A percentile compares a stretch with the other conserved stretches of the same genome.
phyloP scores from a whole-genome alignment of 2,797 vertebrate species.

The Podargus strigoides region DNA sequence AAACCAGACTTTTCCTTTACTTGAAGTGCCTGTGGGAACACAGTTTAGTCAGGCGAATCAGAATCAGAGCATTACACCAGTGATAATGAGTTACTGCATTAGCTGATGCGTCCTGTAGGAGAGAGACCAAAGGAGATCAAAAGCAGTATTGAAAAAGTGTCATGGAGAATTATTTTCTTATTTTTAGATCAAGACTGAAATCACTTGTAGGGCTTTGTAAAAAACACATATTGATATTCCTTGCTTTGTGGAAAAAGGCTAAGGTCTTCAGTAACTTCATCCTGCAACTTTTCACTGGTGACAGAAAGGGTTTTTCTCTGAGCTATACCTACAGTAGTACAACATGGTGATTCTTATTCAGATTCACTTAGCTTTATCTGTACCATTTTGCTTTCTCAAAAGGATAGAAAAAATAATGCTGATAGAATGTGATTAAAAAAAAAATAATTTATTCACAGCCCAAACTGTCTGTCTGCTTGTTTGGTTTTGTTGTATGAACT shows the following conservation, averaged over 20 bases:
- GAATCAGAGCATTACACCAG: not conserved
- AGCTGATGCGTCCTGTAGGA: not conserved
- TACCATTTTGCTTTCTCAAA: not conserved
- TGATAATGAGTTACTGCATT: not conserved
- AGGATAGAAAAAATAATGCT: not conserved
- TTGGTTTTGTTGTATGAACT: conserved; percentile 59
- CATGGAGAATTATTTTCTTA: not conserved
- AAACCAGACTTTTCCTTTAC: not conserved
- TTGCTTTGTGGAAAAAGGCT: not conserved
- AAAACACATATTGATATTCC: not conserved
- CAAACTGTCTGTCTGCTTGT: conserved; percentile 39
- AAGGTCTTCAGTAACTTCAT: not conserved
- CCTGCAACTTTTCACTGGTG: not conserved
- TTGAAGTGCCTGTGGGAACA: not conserved
- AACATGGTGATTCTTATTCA: not conserved
- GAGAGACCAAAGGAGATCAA: not conserved
- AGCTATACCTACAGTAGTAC: not conserved
- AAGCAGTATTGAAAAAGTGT: not conserved
- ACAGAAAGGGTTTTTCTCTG: not conserved
- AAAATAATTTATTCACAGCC: conserved; percentile 42
- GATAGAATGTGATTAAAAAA: not conserved
- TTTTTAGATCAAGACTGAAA: conserved; percentile 8
- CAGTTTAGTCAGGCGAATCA: not conserved
- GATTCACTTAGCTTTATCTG: not conserved
- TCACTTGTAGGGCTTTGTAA: not conserved